Base-by-base conservation (phyloP, 2,888 invertebrate genomes). In the Antitype chi region DNA sequence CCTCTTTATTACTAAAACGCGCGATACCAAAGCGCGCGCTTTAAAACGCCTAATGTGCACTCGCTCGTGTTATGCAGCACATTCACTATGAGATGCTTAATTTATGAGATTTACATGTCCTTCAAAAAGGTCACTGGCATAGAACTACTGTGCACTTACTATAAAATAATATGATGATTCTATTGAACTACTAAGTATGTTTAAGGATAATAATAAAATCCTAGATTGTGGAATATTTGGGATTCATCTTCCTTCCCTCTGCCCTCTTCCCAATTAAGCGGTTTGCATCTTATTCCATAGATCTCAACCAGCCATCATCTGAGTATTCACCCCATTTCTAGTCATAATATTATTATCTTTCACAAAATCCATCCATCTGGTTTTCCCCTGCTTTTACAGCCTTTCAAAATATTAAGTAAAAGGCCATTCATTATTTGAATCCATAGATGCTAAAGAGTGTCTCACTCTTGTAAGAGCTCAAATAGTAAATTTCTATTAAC, bases 91-190 rank as follows among this genome's bases (percentile, higher is more conserved):
- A 70, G 1, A 25, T 43, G 52, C 49, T 25, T 47, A 66, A 47
- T 49, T 66, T 23, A 13, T 49, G 25, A 55, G 23, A 55, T 74
- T 23, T 17, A 43, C 20, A 43, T 76, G 52, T 43, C 74, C 52
- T 75, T 63, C 74, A 63, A 76, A 43, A 75, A 76, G 74, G 77
- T 75, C 52, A 63, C 13, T 53, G 53, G 23, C 38, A 66, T 28
- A 47, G 25, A 17, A 25, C 43, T 38, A 17, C 28, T 13, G 23
- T 13, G 13, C 23, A 32, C 23, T 32, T 23, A 62, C 20, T 32
- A 13, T 11, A 47, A 20, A n/a, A n/a, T n/a, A n/a, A 17, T 60
- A 23, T 28, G 23, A 23, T 62, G 11, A 13, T 62, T 32, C 23
- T 32, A 13, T 32, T 62, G 32, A 62, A 13, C 13, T 32, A 66